Percentiles rank a stretch among this genome's conserved stretches.
Conservation (phyloP, 2,888 invertebrate species). For the Zelleria hepariella region DNA sequence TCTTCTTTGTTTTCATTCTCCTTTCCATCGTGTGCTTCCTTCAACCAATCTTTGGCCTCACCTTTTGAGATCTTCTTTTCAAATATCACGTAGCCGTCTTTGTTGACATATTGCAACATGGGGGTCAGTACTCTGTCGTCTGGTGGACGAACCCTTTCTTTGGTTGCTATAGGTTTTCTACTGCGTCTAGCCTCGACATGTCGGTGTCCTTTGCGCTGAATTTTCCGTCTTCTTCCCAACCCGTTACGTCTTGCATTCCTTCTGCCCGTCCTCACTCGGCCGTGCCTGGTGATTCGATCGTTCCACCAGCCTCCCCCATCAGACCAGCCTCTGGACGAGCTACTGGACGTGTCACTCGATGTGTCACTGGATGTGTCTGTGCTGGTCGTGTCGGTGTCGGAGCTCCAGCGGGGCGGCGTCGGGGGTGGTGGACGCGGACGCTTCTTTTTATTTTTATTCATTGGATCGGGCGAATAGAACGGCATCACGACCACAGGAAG, state of each 20-base stretch:
- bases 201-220: neutral
- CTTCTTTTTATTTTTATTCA: constrained; percentile 17
- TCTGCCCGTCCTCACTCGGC: neutral
- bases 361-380: constrained; percentile 7
- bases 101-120: constrained; percentile 54
- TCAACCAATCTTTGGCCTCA: constrained; percentile 49
- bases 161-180: constrained; percentile 12
- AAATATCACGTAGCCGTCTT: constrained; percentile 58
- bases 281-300: constrained; percentile 18
- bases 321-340: constrained; percentile 21
- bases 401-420: neutral
- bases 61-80: constrained; percentile 50
- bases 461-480: constrained; percentile 47
- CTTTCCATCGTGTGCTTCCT: neutral
- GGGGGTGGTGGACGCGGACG: constrained; percentile 3
- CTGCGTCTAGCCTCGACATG: constrained; percentile 9
- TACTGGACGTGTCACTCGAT: constrained; percentile 10
- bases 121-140: constrained; percentile 33
- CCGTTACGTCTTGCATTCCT: neutral
- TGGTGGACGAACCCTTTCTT: constrained; percentile 10
- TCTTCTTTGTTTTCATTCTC: neutral
- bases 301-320: constrained; percentile 21
- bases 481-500: constrained; percentile 63
- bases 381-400: constrained; percentile 4
- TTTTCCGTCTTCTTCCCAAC: constrained; percentile 15